phyloP scores from a whole-genome alignment of 2,797 vertebrate genomes.

The Falco concolor region DNA sequence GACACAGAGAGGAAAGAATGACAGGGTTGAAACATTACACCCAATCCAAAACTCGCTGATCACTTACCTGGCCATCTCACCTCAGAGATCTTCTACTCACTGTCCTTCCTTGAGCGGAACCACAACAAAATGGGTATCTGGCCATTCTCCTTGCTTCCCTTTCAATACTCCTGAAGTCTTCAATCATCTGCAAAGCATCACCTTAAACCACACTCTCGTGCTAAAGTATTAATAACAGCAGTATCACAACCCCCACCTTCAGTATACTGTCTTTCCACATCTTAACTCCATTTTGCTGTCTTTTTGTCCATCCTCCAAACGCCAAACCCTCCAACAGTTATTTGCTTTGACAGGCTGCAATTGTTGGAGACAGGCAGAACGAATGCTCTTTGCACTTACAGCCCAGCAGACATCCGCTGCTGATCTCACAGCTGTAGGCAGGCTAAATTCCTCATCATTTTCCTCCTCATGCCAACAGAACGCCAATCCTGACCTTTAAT shows the following conservation, averaged over 20 bases:
- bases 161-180: not conserved
- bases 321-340: not conserved
- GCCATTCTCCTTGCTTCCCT: not conserved
- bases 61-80: not conserved
- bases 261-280: not conserved
- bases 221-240: not conserved
- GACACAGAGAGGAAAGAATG: not conserved
- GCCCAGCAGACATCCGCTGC: not conserved
- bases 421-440: not conserved
- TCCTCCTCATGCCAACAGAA: not conserved
- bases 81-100: not conserved
- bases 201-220: not conserved
- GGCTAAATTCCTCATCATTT: not conserved
- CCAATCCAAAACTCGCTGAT: not conserved
- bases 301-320: not conserved
- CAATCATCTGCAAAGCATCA: not conserved
- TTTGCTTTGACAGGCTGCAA: not conserved
- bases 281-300: not conserved
- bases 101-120: not conserved
- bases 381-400: not conserved
- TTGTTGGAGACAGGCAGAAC: not conserved
- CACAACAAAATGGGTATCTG: not conserved
- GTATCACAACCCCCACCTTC: not conserved
- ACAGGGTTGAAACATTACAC: not conserved
- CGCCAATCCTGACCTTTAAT: not conserved